phyloP scores from a whole-genome alignment of 2,888 invertebrate species.

The Schizaphis graminum region DNA sequence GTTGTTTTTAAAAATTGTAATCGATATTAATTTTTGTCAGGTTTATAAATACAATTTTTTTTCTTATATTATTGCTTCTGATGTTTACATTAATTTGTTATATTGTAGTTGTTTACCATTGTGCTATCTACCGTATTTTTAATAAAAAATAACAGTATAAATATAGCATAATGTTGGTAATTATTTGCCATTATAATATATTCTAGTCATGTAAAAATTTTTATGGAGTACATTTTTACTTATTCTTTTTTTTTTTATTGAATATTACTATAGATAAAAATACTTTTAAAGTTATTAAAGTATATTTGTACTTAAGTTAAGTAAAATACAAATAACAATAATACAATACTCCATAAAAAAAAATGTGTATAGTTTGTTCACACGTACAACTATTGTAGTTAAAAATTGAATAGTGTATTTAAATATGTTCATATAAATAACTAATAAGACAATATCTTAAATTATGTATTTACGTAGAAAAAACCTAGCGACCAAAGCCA shows the following conservation, averaged over 20 bases:
- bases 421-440: background rate
- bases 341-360: background rate
- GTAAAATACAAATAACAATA: background rate
- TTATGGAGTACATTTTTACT: background rate
- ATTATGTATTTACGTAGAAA: background rate
- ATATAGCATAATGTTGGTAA: background rate
- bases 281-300: background rate
- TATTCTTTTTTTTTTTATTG: background rate
- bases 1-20: background rate
- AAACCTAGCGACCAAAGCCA: background rate
- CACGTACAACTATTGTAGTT: background rate
- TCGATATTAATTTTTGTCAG: background rate
- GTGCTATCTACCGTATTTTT: background rate
- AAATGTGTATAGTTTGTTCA: background rate
- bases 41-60: background rate
- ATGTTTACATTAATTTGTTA: background rate
- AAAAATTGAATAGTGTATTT: background rate
- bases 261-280: background rate
- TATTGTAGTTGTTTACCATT: background rate
- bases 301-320: background rate
- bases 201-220: background rate
- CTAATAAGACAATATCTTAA: background rate
- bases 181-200: background rate
- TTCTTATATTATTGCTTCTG: background rate
- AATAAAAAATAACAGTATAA: background rate